These are phyloP conservation scores for Scaptodrosophila latifasciaeformis DNA, from an alignment of 2,888 invertebrate species.

Conservation along the genomic window DNA sequence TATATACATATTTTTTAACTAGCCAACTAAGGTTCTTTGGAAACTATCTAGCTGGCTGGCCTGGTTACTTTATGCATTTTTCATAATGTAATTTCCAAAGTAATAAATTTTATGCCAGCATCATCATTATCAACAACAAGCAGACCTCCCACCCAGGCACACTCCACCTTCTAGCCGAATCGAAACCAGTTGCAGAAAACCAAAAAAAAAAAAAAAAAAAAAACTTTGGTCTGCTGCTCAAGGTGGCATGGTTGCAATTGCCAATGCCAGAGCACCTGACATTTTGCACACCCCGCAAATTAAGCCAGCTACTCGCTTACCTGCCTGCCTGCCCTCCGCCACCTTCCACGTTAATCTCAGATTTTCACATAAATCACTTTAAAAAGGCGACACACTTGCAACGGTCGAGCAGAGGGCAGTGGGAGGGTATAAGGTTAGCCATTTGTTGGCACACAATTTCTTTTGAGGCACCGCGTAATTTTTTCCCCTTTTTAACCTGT, in stretches of 20 bases:
- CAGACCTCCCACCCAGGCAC: neutral
- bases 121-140: conserved; percentile 59
- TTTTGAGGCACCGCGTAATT: neutral
- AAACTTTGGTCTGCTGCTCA: too few relatives aligned
- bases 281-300: conserved; percentile 39
- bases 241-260: too few relatives aligned
- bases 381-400: conserved; percentile 56
- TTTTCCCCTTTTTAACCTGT: neutral
- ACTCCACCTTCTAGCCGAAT: neutral
- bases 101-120: conserved; percentile 57
- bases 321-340: neutral
- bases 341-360: conserved; percentile 61
- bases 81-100: conserved; percentile 67
- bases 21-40: too few relatives aligned
- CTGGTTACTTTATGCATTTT: conserved; percentile 49
- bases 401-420: conserved; percentile 5
- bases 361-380: conserved; percentile 66
- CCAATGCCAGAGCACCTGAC: conserved; percentile 13
- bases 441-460: neutral
- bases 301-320: too few relatives aligned
- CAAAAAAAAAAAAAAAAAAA: too few relatives aligned
- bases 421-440: conserved; percentile 1
- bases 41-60: too few relatives aligned
- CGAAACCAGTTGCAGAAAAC: too few relatives aligned
- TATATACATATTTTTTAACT: too few relatives aligned